Base-by-base conservation (phyloP, 1,140 invertebrate genomes). In the Diploscapter pachys region DNA sequence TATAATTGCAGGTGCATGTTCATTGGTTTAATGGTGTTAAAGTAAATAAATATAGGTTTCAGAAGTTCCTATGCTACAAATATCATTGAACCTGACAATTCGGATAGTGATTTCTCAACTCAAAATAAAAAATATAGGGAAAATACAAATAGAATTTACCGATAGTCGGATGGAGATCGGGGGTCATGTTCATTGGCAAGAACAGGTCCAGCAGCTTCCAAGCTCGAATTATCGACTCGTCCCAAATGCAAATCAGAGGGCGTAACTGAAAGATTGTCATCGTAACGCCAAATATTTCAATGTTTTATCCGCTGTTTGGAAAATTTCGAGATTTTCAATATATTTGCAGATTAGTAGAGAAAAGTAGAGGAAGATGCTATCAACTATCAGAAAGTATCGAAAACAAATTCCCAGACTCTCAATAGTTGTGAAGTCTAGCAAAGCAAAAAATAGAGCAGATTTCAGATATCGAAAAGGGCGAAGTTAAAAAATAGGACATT, bases 191-290 rank as follows among this genome's bases (percentile, higher is more conserved):
- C 48, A 91, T 89, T 2, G 93, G 93, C 67, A 96, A 86, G 86
- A 95, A 94, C 31, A 90, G 85, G 54, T 91, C 89, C 51, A 94
- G 86, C 76, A 90, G 88, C 70, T 89, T 87, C 68, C 93, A 87
- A 3, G 89, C 89, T 77, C 88, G 85, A 55, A 88, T 78, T 86
- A 91, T 89, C 79, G 89, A 87, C 72, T 91, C 90, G 85, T 92
- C 87, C 85, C 86, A 89, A 72, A 92, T 90, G 87, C 91, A 91
- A 80, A 94, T 81, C 72, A 89, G 87, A 11, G 93, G 93, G 69
- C 91, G 88, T 81, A 80, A 62, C 73, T 81, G 48, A 55, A 76
- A 72, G 4, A 66, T 31, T 31, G 31, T 1, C 31, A 31, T 31
- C 1, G 31, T 31, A 31, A 31, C 31, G 31, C 31, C 31, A 31